Evolutionary conservation across 2,797 vertebrate genomes (phyloP).

Genomic region (Esox masquinongy): DNA sequence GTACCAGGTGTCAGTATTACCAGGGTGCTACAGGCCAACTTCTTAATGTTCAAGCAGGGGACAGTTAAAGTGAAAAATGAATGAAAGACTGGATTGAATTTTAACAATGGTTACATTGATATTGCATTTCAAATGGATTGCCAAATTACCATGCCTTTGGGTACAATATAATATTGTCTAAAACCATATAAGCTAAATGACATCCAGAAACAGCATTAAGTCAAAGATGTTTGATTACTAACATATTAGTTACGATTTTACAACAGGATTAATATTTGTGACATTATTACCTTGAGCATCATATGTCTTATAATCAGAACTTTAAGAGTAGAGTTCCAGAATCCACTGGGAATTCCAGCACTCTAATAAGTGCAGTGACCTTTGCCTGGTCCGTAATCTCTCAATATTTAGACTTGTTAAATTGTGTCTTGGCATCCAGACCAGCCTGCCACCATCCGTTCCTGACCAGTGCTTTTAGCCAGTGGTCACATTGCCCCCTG

Average conservation of each 20-base stretch:
- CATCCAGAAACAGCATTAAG: background rate
- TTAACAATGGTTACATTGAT: conserved; percentile 5
- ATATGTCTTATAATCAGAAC: background rate
- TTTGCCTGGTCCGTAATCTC: conserved; percentile 9
- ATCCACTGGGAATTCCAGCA: background rate
- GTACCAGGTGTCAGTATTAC: conserved; percentile 34
- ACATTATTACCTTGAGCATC: conserved; percentile 4
- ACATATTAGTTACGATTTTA: background rate
- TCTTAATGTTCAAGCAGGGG: conserved; percentile 5
- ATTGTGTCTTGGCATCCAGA: conserved; percentile 7
- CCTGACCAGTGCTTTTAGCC: background rate
- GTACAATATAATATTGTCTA: conserved; percentile 5
- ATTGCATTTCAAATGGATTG: conserved; percentile 15
- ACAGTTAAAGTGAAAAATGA: background rate
- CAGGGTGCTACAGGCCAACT: conserved; percentile 5
- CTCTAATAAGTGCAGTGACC: background rate
- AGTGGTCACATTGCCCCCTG: background rate
- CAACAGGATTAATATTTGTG: background rate
- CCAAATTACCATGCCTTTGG: conserved; percentile 24
- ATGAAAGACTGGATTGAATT: conserved; percentile 1
- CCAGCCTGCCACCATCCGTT: background rate
- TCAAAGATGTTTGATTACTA: background rate
- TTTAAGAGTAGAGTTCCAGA: conserved; percentile 3
- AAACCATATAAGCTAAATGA: background rate
- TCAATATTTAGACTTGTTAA: conserved; percentile 15